Percentiles rank a stretch among this genome's conserved stretches.
These are phyloP conservation scores for Collichthys lucidus DNA, from an alignment of 2,113 vertebrate species.

Conservation along the genomic window DNA sequence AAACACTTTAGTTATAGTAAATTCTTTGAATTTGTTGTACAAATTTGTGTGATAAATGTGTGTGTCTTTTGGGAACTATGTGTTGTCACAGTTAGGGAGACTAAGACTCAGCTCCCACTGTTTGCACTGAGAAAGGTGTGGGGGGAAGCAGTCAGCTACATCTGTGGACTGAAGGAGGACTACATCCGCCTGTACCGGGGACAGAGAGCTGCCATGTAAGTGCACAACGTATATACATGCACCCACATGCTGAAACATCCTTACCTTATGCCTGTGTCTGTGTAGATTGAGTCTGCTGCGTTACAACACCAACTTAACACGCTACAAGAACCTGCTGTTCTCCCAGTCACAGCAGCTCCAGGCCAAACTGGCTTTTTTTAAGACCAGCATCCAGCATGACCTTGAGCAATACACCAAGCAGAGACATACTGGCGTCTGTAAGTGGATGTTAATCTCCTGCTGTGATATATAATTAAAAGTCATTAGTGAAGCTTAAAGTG, in stretches of 20 bases:
- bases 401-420: conserved; percentile 95
- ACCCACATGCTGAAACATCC: background rate
- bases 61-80: conserved; percentile 24
- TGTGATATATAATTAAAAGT: background rate
- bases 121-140: conserved; percentile 93
- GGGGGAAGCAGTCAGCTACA: conserved; percentile 96
- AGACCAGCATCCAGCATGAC: conserved; percentile 94
- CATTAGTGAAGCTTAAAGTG: background rate
- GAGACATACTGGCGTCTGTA: conserved; percentile 95
- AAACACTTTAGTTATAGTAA: background rate
- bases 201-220: conserved; percentile 97
- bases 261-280: conserved; percentile 16
- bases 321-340: conserved; percentile 96
- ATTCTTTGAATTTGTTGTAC: background rate
- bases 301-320: conserved; percentile 95
- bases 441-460: conserved; percentile 66
- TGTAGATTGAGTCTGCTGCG: conserved; percentile 95
- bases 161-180: conserved; percentile 96
- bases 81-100: conserved; percentile 89
- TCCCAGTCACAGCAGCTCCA: conserved; percentile 95
- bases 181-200: conserved; percentile 96
- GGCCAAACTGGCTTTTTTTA: conserved; percentile 96
- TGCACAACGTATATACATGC: background rate
- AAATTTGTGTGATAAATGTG: background rate
- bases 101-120: conserved; percentile 93